phyloP scores from a whole-genome alignment of 2,888 invertebrate species.

The Agriopis aurantiaria region DNA sequence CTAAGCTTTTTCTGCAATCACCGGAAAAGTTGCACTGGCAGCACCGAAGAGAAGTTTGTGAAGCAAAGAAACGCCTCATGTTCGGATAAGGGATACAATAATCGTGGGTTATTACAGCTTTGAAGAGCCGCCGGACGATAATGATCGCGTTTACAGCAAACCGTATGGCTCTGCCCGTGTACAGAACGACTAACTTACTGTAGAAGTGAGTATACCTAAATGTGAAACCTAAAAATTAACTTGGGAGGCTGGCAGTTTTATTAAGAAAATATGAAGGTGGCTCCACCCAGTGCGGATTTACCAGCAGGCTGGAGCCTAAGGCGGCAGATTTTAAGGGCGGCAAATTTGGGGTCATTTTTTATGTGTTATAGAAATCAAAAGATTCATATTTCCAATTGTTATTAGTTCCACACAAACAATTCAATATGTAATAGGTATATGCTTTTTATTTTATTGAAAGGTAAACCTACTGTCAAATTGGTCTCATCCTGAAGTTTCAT shows the following conservation, averaged over 20 bases:
- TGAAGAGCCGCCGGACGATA: conserved; percentile 69
- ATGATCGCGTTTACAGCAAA: conserved; percentile 53
- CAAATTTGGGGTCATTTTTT: no score
- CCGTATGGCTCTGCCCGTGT: conserved; percentile 43
- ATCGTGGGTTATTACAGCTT: conserved; percentile 81
- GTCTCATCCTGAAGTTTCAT: no score
- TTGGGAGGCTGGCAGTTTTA: not conserved
- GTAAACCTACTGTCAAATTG: no score
- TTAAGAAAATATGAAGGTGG: not conserved
- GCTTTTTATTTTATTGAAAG: no score
- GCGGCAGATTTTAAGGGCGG: no score
- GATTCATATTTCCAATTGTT: no score
- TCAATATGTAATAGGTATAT: no score
- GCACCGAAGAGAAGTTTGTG: conserved; percentile 14
- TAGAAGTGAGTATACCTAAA: not conserved
- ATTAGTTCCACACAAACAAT: no score
- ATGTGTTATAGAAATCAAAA: no score
- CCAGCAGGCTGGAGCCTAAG: no score
- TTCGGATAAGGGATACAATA: conserved; percentile 72
- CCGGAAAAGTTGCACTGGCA: conserved; percentile 12
- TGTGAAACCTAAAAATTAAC: not conserved
- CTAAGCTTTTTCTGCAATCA: not conserved
- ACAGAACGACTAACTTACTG: not conserved
- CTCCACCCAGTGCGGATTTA: not conserved
- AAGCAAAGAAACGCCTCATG: conserved; percentile 65